These are phyloP conservation scores for Eumaeus atala DNA, from an alignment of 1,140 invertebrate genomes.

Conservation along the genomic window DNA sequence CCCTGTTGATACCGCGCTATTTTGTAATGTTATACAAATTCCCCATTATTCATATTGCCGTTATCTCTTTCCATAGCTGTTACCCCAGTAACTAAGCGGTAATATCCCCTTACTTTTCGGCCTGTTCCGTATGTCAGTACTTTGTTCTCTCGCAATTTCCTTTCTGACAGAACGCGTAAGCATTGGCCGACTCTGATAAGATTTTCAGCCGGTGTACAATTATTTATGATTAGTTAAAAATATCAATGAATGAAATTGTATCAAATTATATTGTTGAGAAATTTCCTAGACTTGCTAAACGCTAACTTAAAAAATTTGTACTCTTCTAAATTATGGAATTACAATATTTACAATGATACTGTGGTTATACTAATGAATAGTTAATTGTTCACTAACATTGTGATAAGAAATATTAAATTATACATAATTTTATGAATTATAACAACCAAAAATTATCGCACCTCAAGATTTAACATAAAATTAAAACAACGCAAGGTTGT, in stretches of 20 bases:
- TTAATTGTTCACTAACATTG: constrained; percentile 9
- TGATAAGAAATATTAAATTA: constrained; percentile 3
- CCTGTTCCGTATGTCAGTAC: no score
- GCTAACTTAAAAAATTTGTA: constrained; percentile 67
- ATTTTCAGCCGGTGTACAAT: no score
- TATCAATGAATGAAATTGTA: background rate
- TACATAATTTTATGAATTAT: background rate
- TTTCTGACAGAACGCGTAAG: no score
- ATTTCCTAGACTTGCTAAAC: constrained; percentile 27
- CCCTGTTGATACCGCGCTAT: no score
- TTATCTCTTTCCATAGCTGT: no score
- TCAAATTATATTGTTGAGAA: background rate
- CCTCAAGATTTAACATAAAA: background rate
- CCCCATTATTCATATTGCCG: no score
- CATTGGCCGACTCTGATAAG: no score
- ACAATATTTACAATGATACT: constrained; percentile 57
- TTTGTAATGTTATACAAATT: no score
- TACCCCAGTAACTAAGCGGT: no score
- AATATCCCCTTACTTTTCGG: no score
- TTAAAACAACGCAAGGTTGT: background rate
- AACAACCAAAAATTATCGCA: constrained; percentile 6
- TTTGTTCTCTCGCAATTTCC: no score
- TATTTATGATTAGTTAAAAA: background rate
- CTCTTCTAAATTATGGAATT: constrained; percentile 66
- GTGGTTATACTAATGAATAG: constrained; percentile 14